Base-by-base conservation (phyloP, 2,797 vertebrate species). In the Leucoraja ocellata region DNA sequence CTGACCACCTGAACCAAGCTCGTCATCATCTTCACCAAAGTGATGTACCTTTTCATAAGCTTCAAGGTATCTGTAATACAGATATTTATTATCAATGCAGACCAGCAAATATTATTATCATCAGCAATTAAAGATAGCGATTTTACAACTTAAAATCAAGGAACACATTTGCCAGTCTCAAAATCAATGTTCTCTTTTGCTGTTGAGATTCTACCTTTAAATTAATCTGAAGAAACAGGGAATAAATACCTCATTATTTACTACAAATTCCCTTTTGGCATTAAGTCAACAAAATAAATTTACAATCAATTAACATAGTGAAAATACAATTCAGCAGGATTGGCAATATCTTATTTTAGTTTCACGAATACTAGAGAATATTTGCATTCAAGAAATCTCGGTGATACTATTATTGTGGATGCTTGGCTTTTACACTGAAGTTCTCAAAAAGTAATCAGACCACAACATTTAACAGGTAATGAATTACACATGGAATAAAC, bases 21-120 rank as follows among this genome's bases (percentile, higher is more conserved):
- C 99, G 94, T 99, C 99, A 94, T 99, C 99, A 94, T 99, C 99
- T 96, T 99, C 99, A 94, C 99, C 99, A 95, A 99, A 99, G 97
- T 99, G 99, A 97, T 99, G 99, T 95, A 99, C 99, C 97, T 99
- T 99, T 96, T 99, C 99, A 95, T 99, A 99, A 94, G 99, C 99
- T 97, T 99, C 99, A 96, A 99, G 96, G 96, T 99, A 99, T 96
- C 99, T 99, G 96, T 39, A 95, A 96, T 93, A 93, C 95, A 58
- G 93, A 93, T 93, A 94, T 93, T 76, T 90, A 95, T 28, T 91
- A 94, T 54, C 93, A 63, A 88, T 88, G 5, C 63, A 18, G 6
- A 88, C 28, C n/a, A 68, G 63, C 6, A 94, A 93, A 94, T 76
- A 91, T 18, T 36, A 93, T 76, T 21, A 94, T 8, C 58, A n/a